Percentiles rank a stretch among this genome's conserved stretches.
Evolutionary conservation across 2,888 invertebrate genomes (phyloP).

Genomic region (Lasioglossum leucozonium): DNA sequence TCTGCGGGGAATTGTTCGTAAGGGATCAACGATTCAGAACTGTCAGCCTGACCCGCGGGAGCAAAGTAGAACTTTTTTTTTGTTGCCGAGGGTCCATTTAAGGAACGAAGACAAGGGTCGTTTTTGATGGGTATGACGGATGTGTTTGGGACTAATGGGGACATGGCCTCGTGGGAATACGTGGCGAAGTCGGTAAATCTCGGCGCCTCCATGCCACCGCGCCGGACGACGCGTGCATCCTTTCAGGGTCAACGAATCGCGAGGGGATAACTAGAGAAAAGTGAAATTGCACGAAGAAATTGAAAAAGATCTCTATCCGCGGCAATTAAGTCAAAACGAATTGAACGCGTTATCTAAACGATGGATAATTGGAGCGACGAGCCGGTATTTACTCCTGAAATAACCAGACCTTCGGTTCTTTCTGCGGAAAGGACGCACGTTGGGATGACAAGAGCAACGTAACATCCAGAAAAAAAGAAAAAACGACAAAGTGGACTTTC

Average conservation of each 20-base stretch:
- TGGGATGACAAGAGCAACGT: too few species aligned
- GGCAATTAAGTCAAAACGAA: neutral
- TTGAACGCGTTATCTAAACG: neutral
- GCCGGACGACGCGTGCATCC: neutral
- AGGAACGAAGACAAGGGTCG: conserved; percentile 55
- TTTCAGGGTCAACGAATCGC: conserved; percentile 19
- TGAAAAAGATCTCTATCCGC: neutral
- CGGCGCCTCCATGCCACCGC: neutral
- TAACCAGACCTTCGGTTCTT: neutral
- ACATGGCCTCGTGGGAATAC: conserved; percentile 56
- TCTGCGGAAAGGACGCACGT: neutral
- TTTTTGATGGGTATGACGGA: conserved; percentile 60
- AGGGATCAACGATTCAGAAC: conserved; percentile 24
- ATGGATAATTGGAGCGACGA: neutral
- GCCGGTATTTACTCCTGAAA: conserved; percentile 11
- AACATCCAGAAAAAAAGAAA: conserved; percentile 18
- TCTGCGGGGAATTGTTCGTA: conserved; percentile 26
- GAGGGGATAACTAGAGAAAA: conserved; percentile 17
- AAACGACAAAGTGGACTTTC: conserved; percentile 38
- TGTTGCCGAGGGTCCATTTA: conserved; percentile 38
- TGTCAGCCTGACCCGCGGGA: conserved; percentile 13
- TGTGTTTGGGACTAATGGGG: conserved; percentile 56
- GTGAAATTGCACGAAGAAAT: neutral
- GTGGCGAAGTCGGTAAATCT: conserved; percentile 45
- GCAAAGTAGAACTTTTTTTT: conserved; percentile 36